Evolutionary conservation across 92 coral and sea anemone species (phyloP), one percentile per base, ranked within the genome.

Genomic region (Porites divaricata): DNA sequence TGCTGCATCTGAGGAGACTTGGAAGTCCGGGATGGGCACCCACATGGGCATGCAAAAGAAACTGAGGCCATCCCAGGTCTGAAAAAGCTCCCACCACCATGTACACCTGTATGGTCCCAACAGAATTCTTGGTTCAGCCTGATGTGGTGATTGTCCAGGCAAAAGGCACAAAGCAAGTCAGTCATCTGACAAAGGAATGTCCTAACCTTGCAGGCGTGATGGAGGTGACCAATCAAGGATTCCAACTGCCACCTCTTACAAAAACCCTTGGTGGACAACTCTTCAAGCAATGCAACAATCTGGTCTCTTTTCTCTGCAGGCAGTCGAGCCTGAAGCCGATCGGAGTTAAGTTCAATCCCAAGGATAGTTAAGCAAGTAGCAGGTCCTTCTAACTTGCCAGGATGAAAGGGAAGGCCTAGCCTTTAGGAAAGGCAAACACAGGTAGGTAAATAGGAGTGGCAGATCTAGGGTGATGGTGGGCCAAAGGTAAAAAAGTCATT

Each of bases 31-130:
- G 41, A 35, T 0, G 41, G 89, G 84, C 49, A 63, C 35, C 64
- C 75, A 53, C 25, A 10, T 75, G 26, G 90, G 86, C 57, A 53
- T 70, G 10, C 21, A 63, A 45, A 80, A 68, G 80, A 86, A 78
- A 24, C 85, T 78, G n/a, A 86, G 75, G 63, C 85, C 89, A 70
- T 78, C 73, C 84, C 89, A 86, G 24, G 41, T 12, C 25, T 49
- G 41, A 22, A 78, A 70, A 14, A 86, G 64, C 25, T 84, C 88
- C 21, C 25, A 74, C 89, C 79, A 79, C 89, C 79, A 78, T 2
- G 56, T 48, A n/a, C n/a, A n/a, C n/a, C n/a, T n/a, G n/a, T n/a
- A 2, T 70, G 24, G 41, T 78, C 84, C 50, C 41, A 59, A 2
- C 67, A 28, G 48, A 78, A 48, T 45, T 78, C 73, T 19, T 16